Base-by-base conservation (phyloP, 2,888 invertebrate genomes). In the Sphinx pinastri region DNA sequence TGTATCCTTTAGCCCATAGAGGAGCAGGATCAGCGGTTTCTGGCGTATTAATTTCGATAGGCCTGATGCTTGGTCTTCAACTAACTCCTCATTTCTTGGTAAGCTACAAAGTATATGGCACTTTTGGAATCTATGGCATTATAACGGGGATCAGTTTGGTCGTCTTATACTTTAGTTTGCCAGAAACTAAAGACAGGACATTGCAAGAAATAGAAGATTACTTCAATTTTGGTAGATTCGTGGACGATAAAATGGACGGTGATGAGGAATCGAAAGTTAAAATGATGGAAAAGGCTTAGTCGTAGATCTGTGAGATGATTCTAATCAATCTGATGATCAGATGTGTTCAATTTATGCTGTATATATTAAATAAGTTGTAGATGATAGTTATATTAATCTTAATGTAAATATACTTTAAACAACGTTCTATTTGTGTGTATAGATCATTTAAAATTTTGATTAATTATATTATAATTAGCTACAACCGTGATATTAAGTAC, bases 1-100 rank as follows among this genome's bases (percentile, higher is more conserved):
- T 91, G 7, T 87, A 86, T 55, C 91, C 91, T 0, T 79, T 91
- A 57, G 83, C 79, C 0, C 88, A 90, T 69, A 84, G 86, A 76
- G 86, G 84, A 10, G 81, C 81, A 1, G 90, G 89, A 0, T 79
- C 84, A 12, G 74, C 82, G 0, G 72, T 83, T 0, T 75, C 82
- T 0, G 89, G 90, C 0, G 70, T 82, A 0, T 71, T 83, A 2
- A 57, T 88, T 14, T 86, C 87, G 0, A 5, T 85, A 0, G 70
- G 72, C 13, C 59, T 89, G 0, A 80, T 86, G 74, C n/a, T 81
- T 4, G 80, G 77, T 2, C 76, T 91, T 13, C 84, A 90, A 74
- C 69, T 84, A 0, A 86, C 88, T 1, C 81, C 83, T 14, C 73
- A 68, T 68, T 70, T 86, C 70, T 47, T 87, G 4, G 73, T 55